A percentile compares a stretch with the other conserved stretches of the same genome.
Conservation (phyloP, 1,140 invertebrate species). For the Metopolophium dirhodum region DNA sequence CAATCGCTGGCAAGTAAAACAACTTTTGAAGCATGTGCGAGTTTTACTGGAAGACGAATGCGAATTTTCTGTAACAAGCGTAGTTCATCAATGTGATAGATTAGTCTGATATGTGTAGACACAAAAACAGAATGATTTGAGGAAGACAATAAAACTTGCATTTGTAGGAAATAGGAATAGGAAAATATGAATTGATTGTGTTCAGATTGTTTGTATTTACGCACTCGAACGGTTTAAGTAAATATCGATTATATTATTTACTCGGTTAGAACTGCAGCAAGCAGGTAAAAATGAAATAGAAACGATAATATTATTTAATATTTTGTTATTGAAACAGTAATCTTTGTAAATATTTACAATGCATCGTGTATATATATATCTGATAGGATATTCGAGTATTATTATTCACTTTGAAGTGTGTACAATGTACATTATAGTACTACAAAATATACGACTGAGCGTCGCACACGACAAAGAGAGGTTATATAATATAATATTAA, state of each 20-base stretch:
- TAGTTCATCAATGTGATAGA: too few relatives aligned
- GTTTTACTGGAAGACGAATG: too few relatives aligned
- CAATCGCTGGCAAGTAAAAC: too few relatives aligned
- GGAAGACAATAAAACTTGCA: not conserved
- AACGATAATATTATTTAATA: not conserved
- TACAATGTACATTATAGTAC: not conserved
- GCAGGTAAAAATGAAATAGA: not conserved
- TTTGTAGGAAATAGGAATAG: not conserved
- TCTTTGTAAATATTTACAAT: not conserved
- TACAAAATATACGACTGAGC: not conserved
- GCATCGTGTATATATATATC: not conserved
- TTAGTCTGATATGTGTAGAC: not conserved
- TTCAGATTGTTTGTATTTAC: not conserved
- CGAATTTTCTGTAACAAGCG: too few relatives aligned
- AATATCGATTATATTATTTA: constrained; percentile 2
- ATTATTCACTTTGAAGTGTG: not conserved
- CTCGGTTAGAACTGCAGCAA: not conserved
- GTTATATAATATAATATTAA: not conserved
- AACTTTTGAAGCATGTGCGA: too few relatives aligned
- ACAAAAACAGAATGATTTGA: not conserved
- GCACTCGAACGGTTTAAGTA: not conserved
- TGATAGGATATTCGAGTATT: not conserved
- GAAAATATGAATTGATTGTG: not conserved
- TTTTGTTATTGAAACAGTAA: not conserved
- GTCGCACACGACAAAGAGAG: not conserved